Evolutionary conservation across 2,113 vertebrate genomes (phyloP).

Genomic region (Nicator chloris): DNA sequence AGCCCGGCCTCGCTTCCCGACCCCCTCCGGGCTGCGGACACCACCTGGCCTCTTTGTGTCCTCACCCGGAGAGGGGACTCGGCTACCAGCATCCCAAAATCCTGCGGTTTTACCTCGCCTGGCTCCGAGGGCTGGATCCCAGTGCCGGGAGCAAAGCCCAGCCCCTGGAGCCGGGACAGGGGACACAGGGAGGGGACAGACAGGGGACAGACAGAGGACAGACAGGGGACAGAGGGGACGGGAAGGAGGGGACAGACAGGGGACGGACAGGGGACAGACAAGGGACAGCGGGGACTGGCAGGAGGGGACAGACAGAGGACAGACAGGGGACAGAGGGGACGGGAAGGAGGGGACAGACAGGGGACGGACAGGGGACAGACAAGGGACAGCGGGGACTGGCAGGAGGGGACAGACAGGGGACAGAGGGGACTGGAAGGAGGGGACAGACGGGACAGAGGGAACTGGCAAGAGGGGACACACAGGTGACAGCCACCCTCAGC

Average conservation of each 20-base stretch:
- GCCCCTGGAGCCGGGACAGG: not conserved
- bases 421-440: not conserved
- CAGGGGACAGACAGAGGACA: no score
- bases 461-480: not conserved
- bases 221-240: not conserved
- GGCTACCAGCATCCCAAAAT: not conserved
- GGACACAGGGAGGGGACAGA: not conserved
- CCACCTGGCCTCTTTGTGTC: not conserved
- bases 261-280: no score
- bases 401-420: not conserved
- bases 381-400: not conserved
- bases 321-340: not conserved
- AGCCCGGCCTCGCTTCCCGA: accelerated
- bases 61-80: not conserved
- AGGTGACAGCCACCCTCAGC: not conserved
- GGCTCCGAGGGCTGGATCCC: accelerated
- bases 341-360: not conserved
- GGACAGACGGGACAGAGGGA: not conserved
- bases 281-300: not conserved
- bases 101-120: not conserved
- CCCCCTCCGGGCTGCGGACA: not conserved
- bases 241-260: no score
- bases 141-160: accelerated
- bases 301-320: not conserved
- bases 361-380: not conserved